Base-by-base conservation (phyloP, 2,888 invertebrate species). In the Iphiclides podalirius region DNA sequence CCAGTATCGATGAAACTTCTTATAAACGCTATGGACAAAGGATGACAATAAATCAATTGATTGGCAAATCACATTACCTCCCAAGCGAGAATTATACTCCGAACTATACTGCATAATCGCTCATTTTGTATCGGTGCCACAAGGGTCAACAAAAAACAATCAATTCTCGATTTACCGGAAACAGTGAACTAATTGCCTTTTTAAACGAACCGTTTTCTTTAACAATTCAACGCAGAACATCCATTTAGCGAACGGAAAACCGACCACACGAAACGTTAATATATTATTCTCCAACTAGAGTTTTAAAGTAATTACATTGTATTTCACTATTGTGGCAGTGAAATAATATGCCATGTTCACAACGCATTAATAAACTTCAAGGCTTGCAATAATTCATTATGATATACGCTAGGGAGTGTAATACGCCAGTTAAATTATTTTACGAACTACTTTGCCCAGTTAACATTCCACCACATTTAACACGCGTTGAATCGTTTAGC, bases 321-420 rank as follows among this genome's bases (percentile, higher is more conserved):
- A 39, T 39, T 40, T 28, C 50, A 13, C 50, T 34, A 50, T 50
- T 45, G 39, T 31, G 45, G 28, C 45, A 35, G 50, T 41, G 31
- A 50, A 50, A 40, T 50, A 50, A 50, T 50, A 50, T 50, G 50
- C 50, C 50, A 50, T 50, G 50, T 50, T 45, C 45, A 50, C 44
- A 45, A 28, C 45, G 36, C 50, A 44, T 50, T 50, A 45, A 45
- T 50, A 50, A 45, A 50, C 44, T 36, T 44, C 50, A 45, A 50
- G 50, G 50, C 50, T 44, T 28, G 50, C 23, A 20, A 50, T 50
- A 50, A 45, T 50, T 50, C 50, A 50, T 45, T 14, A 28, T 50
- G 45, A 50, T 45, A 45, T 50, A 50, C 40, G 36, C 40, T 16
- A 15, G 16, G 38, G 34, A 16, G 33, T 33, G 34, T 44, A 44